Base-by-base conservation (phyloP, 2,113 vertebrate species). In the Halichoeres trimaculatus region DNA sequence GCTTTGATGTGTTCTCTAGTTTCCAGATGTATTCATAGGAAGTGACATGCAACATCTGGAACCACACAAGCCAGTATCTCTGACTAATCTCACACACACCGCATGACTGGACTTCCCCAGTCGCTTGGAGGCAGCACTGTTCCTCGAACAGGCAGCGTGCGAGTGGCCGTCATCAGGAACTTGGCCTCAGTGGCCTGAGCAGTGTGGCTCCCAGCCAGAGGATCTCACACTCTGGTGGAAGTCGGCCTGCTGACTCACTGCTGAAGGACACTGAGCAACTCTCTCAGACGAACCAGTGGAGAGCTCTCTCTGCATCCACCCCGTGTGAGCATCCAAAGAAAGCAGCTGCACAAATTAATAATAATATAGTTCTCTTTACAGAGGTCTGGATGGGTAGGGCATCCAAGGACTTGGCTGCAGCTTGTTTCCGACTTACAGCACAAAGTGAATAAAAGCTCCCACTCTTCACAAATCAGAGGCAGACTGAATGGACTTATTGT, bases 51-150 rank as follows among this genome's bases (percentile, higher is more conserved):
- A 17, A 45, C 43, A 45, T 17, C 40, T 41, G 43, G 14, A 45
- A 45, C 16, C 38, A 40, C 16, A 48, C 19, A 48, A n/a, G 19
- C 7, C 17, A n/a, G 2, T 48, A 48, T 48, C 45, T 47, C 17
- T 47, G 45, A n/a, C 45, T n/a, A 47, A 47, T n/a, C 48, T 41
- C 48, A 10, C 19, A 64, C 17, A 45, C 12, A 54, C 11, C 22
- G 41, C 23, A 41, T 14, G 66, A 80, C 61, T 41, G 60, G 56
- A 62, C 41, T 71, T 79, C 63, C 73, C 59, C 52, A 56, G 38
- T 78, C 75, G 6, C 86, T 77, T 74, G 87, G 90, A 89, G 84
- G 90, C 86, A 90, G 82, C 72, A 78, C 76, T 62, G 70, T 53
- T 80, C 74, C 80, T 76, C 78, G 20, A 53, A 63, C 51, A 73